Percentiles rank a stretch among this genome's conserved stretches.
Evolutionary conservation across 2,888 invertebrate species (phyloP).

Genomic region (Psylliodes chrysocephalus): DNA sequence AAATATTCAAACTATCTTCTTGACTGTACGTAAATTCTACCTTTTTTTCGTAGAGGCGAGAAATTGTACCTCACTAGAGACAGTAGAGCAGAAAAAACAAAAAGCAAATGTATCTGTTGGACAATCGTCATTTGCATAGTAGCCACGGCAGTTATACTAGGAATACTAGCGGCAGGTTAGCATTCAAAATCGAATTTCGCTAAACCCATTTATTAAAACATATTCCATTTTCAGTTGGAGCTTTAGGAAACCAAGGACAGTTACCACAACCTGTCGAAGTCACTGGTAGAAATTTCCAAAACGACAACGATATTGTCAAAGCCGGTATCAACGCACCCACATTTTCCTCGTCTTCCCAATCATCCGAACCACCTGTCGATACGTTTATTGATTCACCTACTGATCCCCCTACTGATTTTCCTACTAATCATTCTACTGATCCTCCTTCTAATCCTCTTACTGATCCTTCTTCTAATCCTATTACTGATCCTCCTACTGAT

Average conservation of each 20-base stretch:
- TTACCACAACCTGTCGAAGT: conserved; percentile 71
- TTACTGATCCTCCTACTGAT: no score
- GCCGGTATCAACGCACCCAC: no score
- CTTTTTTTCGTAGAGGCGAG: conserved; percentile 71
- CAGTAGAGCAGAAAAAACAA: conserved; percentile 76
- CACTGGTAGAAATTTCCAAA: conserved; percentile 66
- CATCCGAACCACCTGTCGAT: no score
- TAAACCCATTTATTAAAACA: no score
- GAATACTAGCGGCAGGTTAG: conserved; percentile 81
- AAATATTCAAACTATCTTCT: no score
- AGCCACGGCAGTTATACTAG: conserved; percentile 74
- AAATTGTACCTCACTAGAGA: conserved; percentile 85
- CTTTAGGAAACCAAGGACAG: conserved; percentile 74
- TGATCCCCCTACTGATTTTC: conserved; percentile 53
- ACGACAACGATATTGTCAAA: conserved; percentile 63
- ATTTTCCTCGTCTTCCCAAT: conserved; percentile 53
- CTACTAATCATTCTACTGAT: no score
- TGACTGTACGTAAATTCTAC: no score
- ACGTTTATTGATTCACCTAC: no score
- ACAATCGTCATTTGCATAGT: conserved; percentile 73
- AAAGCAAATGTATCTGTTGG: conserved; percentile 76
- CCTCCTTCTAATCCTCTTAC: no score
- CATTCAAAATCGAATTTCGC: no score
- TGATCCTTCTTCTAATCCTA: no score
- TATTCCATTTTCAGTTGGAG: conserved; percentile 74